Evolutionary conservation across 2,797 vertebrate species (phyloP), one percentile per base, ranked within the genome.

Genomic region (Macrochelys suwanniensis): DNA sequence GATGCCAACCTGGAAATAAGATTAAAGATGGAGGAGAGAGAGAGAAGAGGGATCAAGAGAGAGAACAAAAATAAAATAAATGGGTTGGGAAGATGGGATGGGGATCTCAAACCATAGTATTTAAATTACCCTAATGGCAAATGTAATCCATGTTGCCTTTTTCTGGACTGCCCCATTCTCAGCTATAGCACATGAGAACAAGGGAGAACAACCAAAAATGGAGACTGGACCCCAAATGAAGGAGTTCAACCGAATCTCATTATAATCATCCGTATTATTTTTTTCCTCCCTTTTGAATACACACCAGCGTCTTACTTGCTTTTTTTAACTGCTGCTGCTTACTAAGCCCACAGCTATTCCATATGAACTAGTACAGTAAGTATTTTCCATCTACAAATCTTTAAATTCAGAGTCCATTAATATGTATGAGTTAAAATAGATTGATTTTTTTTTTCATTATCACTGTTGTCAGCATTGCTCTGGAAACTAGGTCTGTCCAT

Each of bases 1-100:
- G 98, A 99, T 99, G 77, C 99, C 99, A 80, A 99, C 99, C 98
- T 99, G 98, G 95, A 98, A 98, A 71, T 9, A 4, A 57, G 61
- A 84, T 61, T 15, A 51, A 31, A 19, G 80, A 59, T 91, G 77
- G 78, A 94, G 47, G 88, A 3, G 89, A 50, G 47, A 57, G 53
- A 25, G 85, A 45, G 42, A 54, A 42, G 61, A 50, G 49, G 57
- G 87, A 92, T 79, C 61, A n/a, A 31, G 53, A 23, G 68, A 33
- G 59, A 17, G 17, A 33, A 45, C 47, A 83, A 54, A 80, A 12
- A 79, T n/a, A 16, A 59, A 86, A 49, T 80, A 47, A 2, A 4
- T 31, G 16, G 57, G 23, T 74, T n/a, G 2, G 11, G 49, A 84
- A 37, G 28, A 45, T 4, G 13, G 78, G 37, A 4, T 82, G 37